A percentile compares a stretch with the other conserved stretches of the same genome.
phyloP scores from a whole-genome alignment of 1,140 invertebrate species.

The Lanistes nyassanus region DNA sequence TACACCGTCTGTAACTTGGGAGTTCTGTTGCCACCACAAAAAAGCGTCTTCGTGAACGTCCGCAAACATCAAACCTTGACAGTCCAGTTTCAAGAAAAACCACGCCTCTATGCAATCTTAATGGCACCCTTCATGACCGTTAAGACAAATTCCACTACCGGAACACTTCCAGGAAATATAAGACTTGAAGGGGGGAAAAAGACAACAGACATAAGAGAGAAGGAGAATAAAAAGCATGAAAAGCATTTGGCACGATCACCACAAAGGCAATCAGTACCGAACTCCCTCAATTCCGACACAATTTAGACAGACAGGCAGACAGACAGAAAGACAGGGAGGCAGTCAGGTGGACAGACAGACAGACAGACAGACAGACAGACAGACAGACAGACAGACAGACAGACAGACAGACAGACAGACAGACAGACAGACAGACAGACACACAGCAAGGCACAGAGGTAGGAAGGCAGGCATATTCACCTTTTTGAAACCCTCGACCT shows the following conservation, averaged over 20 bases:
- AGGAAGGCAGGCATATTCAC: neutral
- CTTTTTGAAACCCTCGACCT: neutral
- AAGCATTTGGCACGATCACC: neutral
- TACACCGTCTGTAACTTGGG: conserved; percentile 1
- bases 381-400: conserved; percentile 15
- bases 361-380: conserved; percentile 5
- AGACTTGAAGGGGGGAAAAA: neutral
- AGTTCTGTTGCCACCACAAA: neutral
- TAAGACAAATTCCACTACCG: neutral
- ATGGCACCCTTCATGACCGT: neutral
- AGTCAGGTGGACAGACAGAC: neutral
- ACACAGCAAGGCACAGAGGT: neutral
- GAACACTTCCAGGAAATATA: neutral
- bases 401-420: neutral
- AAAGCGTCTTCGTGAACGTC: neutral
- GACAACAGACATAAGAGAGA: neutral
- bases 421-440: conserved; percentile 7
- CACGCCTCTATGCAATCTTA: neutral
- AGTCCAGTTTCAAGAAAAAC: neutral
- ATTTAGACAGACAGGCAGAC: neutral
- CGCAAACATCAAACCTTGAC: neutral
- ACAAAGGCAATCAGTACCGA: no score
- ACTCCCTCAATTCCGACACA: no score
- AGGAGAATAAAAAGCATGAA: neutral
- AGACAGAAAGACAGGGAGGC: neutral